Evolutionary conservation across 2,113 vertebrate species (phyloP), one percentile per base, ranked within the genome.

Genomic region (Lepus timidus): DNA sequence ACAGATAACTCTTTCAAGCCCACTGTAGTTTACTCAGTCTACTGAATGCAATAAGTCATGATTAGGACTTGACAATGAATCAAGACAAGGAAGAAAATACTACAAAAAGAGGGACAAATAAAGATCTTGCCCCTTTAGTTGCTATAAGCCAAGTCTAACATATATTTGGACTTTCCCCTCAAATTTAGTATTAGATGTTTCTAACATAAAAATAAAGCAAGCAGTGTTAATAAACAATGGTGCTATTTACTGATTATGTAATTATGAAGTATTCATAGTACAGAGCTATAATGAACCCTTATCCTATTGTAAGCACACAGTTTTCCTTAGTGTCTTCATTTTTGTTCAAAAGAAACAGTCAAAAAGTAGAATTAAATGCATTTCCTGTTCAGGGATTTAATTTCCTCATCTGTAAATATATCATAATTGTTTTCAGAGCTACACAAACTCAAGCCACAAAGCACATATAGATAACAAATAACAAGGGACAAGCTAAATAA

Each of bases 281-380:
- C 1, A 73, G 52, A 31, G 65, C 44, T 73, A 39, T 81, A 85
- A 89, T 44, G 5, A 88, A 88, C 22, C 74, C 62, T 85, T 17
- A 81, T 22, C 62, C 87, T 88, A 68, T 20, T 31, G 20, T 31
- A 86, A 85, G 31, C 27, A 80, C 33, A 79, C 4, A 76, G n/a
- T 95, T 93, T 81, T 91, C 58, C 27, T 93, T 78, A 81, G 14
- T 9, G 44, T 76, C 58, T 61, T 90, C 9, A 88, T 52, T 88
- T 61, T 95, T 94, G 67, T 4, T 62, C 51, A 79, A 96, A 51
- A 90, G 55, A 91, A 90, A 91, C 31, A 73, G 29, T 73, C 61
- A 78, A 83, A 86, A 90, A 86, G n/a, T 49, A 95, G 87, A 90
- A 78, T 76, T 75, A 94, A 95, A 75, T 87, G 16, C 14, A 86